These are phyloP conservation scores for Drosophila phalerata DNA, from an alignment of 2,888 invertebrate species.

Conservation along the genomic window DNA sequence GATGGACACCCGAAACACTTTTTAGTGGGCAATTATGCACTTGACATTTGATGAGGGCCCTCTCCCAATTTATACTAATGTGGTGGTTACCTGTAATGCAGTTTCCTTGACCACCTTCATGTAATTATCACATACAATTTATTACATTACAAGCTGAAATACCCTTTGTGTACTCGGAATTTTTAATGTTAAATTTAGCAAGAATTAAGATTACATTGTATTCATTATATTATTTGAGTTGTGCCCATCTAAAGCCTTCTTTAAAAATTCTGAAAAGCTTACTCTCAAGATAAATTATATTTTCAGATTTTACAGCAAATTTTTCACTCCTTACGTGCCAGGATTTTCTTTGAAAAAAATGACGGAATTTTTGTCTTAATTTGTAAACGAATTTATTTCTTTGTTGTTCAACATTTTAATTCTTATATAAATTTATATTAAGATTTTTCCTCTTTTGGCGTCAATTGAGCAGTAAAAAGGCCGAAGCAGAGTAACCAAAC, in stretches of 20 bases:
- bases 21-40: conserved; percentile 75
- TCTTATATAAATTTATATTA: conserved; percentile 78
- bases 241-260: no score
- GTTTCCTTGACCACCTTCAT: conserved; percentile 39
- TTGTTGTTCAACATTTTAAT: conserved; percentile 67
- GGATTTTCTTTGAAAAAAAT: conserved; percentile 21
- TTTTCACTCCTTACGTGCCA: conserved; percentile 13
- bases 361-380: conserved; percentile 52
- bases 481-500: conserved; percentile 47
- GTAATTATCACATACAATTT: conserved; percentile 51
- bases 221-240: no score
- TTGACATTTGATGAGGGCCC: conserved; percentile 77
- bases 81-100: conserved; percentile 38
- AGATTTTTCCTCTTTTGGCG: conserved; percentile 61
- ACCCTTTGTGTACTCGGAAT: conserved; percentile 2
- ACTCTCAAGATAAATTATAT: no score
- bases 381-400: conserved; percentile 62
- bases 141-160: conserved; percentile 6
- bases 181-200: neutral
- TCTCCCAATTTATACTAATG: conserved; percentile 5
- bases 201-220: neutral
- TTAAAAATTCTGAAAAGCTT: no score
- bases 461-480: conserved; percentile 68
- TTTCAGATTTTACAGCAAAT: neutral
- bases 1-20: conserved; percentile 45